Evolutionary conservation across 2,113 vertebrate genomes (phyloP).

Genomic region (Cardinalis cardinalis): DNA sequence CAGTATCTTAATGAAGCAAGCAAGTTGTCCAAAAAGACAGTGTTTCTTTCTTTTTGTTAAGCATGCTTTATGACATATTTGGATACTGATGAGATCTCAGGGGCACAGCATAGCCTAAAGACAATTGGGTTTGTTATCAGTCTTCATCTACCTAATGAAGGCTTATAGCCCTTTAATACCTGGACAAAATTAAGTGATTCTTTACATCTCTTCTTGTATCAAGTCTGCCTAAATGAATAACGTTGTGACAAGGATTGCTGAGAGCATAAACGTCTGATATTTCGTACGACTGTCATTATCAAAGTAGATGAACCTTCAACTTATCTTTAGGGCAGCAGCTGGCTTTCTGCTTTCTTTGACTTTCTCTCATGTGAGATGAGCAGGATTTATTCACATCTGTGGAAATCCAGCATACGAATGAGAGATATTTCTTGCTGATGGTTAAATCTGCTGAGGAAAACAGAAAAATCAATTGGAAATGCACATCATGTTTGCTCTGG

Average conservation of each 20-base stretch:
- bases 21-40: conserved; percentile 24
- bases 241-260: conserved; percentile 25
- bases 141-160: conserved; percentile 23
- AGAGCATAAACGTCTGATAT: conserved; percentile 32
- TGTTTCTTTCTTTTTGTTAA: conserved; percentile 31
- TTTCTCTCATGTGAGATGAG: background rate
- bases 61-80: conserved; percentile 49
- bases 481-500: conserved; percentile 7
- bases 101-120: conserved; percentile 33
- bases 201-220: conserved; percentile 21
- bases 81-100: conserved; percentile 42
- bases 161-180: conserved; percentile 43
- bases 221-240: conserved; percentile 26
- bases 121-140: conserved; percentile 10
- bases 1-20: conserved; percentile 41
- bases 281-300: background rate
- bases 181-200: conserved; percentile 34
- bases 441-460: conserved; percentile 46
- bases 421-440: conserved; percentile 18
- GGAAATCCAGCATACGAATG: conserved; percentile 21
- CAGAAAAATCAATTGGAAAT: conserved; percentile 46
- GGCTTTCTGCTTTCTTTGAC: conserved; percentile 7
- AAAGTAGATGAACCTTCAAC: conserved; percentile 31
- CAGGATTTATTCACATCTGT: conserved; percentile 25
- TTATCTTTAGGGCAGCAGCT: conserved; percentile 42